Conservation (phyloP, 2,113 vertebrate genomes). For the Procapra przewalskii region DNA sequence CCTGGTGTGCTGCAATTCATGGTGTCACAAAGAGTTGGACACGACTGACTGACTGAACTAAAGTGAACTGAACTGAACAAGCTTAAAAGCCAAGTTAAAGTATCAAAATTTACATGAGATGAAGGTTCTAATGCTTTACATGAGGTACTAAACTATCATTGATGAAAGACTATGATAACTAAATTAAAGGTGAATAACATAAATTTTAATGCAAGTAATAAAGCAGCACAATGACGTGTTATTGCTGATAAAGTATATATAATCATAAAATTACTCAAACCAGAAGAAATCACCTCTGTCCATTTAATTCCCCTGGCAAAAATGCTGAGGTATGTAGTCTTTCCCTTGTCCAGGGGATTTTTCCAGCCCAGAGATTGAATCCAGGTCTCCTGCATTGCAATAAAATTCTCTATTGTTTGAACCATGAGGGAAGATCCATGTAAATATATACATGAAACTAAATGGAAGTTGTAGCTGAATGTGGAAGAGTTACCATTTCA, state of each 20-base stretch:
- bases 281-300: not conserved
- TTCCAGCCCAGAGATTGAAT: not conserved
- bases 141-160: not conserved
- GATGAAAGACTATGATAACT: not conserved
- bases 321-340: not conserved
- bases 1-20: fast-evolving
- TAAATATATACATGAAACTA: not conserved
- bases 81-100: not conserved
- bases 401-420: not conserved
- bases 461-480: not conserved
- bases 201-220: not conserved
- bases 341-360: not conserved
- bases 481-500: not conserved
- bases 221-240: not conserved
- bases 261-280: not conserved
- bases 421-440: not conserved
- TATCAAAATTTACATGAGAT: not conserved
- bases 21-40: no score
- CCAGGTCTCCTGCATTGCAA: not conserved
- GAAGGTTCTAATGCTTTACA: not conserved
- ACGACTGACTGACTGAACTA: no score
- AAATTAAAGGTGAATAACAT: not conserved
- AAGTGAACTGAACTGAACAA: not conserved
- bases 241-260: not conserved
- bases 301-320: not conserved